Evolutionary conservation across 2,113 vertebrate species (phyloP), one percentile per base, ranked within the genome.

Genomic region (Syngnathus floridae): DNA sequence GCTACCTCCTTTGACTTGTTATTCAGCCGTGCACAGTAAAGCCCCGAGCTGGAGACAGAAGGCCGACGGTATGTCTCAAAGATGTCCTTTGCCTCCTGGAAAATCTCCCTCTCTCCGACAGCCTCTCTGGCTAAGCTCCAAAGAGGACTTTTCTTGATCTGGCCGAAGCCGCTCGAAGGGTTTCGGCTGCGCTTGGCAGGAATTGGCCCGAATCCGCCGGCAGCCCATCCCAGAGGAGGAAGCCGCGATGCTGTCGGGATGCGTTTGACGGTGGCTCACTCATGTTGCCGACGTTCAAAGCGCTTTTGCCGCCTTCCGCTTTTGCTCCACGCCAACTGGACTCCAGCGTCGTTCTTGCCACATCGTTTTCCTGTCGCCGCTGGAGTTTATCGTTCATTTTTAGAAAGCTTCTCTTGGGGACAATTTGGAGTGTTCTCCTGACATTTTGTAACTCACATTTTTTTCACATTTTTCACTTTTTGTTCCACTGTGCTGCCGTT

Each of bases 221-320:
- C 79, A 54, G 66, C 81, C 86, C 83, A 88, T 87, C 85, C 82
- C 55, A 54, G 49, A 31, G 73, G 74, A 78, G 75, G 72, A 81
- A 74, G 76, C 69, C 46, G 64, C 68, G 3, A n/a, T 54, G 62
- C 71, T 74, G 70, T 78, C 74, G 74, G 65, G 66, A 69, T 3
- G 66, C 82, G 86, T 85, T 86, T 87, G 72, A 78, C 71, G 65
- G 61, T 71, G 13, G 66, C 71, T 72, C 58, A 64, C 76, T 84
- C 77, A 80, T 82, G 77, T 74, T 40, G 45, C 66, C 66, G 79
- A 82, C 77, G 82, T 81, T 79, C 81, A 82, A 82, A 73, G 72
- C 22, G 71, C 82, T 82, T 84, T 82, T 70, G 73, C 74, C 7
- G 55, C 65, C 62, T 40, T 58, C 65, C n/a, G 5, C 12, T 41